Evolutionary conservation across 2,888 invertebrate genomes (phyloP).

Genomic region (Melikaiella ostensackeni): DNA sequence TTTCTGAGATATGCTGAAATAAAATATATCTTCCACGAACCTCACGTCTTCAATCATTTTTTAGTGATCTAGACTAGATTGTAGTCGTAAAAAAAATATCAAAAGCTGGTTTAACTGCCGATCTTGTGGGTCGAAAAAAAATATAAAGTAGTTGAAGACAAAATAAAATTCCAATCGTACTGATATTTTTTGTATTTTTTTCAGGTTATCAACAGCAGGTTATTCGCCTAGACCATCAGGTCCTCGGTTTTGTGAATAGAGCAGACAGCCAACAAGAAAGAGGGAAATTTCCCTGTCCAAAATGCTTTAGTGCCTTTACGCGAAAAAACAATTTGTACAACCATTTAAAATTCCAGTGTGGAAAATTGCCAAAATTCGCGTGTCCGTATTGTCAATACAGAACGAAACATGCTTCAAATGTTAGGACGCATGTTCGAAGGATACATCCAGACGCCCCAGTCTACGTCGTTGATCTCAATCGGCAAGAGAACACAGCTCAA

Average conservation of each 20-base stretch:
- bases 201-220: background rate
- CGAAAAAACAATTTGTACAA: slow-evolving; percentile 72
- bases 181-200: slow-evolving; percentile 22
- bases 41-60: background rate
- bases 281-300: slow-evolving; percentile 64
- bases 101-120: background rate
- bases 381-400: slow-evolving; percentile 74
- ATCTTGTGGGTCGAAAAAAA: background rate
- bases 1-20: background rate
- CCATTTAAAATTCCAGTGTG: slow-evolving; percentile 74
- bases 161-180: slow-evolving; percentile 10
- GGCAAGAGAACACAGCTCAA: slow-evolving; percentile 13
- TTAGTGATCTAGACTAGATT: background rate
- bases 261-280: background rate
- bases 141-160: slow-evolving; percentile 43
- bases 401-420: slow-evolving; percentile 72
- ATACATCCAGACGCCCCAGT: slow-evolving; percentile 66
- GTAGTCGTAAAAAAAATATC: background rate
- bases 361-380: slow-evolving; percentile 72
- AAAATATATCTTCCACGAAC: background rate
- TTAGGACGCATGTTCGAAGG: slow-evolving; percentile 70
- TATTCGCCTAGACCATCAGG: background rate
- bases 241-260: slow-evolving; percentile 1
- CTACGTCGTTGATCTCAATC: slow-evolving; percentile 66
- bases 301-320: slow-evolving; percentile 70